A percentile compares a stretch with the other conserved stretches of the same genome.
Conservation (phyloP, 2,113 vertebrate genomes). For the Brienomyrus longianalis region DNA sequence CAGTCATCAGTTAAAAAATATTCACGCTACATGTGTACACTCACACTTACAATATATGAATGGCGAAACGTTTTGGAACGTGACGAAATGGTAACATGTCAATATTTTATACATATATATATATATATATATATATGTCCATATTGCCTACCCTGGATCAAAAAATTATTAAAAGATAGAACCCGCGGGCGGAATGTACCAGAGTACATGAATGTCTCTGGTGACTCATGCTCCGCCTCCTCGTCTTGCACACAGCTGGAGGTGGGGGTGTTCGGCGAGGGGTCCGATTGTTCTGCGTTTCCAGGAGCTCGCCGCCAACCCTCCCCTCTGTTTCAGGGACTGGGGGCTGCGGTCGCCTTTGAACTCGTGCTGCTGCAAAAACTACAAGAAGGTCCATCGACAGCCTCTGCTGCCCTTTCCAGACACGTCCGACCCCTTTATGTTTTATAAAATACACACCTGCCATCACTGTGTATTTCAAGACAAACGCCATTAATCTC, state of each 20-base stretch:
- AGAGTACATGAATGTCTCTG: not conserved
- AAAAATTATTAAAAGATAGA: constrained; percentile 37
- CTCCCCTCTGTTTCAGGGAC: not conserved
- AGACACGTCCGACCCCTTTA: not conserved
- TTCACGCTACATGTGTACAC: not conserved
- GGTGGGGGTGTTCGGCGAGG: not conserved
- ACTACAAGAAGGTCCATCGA: not conserved
- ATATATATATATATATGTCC: not conserved
- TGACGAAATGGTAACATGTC: not conserved
- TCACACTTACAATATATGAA: not conserved
- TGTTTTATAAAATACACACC: not conserved
- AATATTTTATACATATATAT: not conserved
- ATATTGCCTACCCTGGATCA: not conserved
- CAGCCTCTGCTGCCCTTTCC: not conserved
- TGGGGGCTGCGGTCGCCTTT: not conserved
- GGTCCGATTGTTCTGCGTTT: not conserved
- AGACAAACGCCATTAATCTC: not conserved
- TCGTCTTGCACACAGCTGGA: not conserved
- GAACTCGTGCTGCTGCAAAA: not conserved
- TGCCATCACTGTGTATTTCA: not conserved
- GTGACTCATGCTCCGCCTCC: constrained; percentile 44
- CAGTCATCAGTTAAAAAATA: not conserved
- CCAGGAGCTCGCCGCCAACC: not conserved
- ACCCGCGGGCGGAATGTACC: not conserved
- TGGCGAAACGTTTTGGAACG: not conserved